These are phyloP conservation scores for Leptopterna dolabrata DNA, from an alignment of 2,888 invertebrate species.

Conservation along the genomic window DNA sequence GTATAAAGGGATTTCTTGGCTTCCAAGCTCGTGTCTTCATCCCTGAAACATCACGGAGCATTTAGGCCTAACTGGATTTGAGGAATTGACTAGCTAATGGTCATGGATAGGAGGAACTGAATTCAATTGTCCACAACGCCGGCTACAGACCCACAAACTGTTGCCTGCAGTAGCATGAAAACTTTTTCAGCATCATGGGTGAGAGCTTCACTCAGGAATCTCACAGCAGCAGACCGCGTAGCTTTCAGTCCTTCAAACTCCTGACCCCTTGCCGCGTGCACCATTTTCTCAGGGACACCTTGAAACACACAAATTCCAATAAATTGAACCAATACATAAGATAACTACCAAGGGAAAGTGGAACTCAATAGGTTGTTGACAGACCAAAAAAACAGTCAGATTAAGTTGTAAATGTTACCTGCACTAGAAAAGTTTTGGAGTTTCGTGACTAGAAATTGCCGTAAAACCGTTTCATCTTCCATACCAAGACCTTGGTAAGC, in stretches of 20 bases:
- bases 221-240: slow-evolving; percentile 84
- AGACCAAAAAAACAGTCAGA: too few relatives aligned
- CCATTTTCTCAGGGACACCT: slow-evolving; percentile 41
- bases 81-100: neutral
- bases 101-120: neutral
- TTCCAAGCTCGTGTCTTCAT: slow-evolving; percentile 66
- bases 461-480: slow-evolving; percentile 10
- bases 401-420: neutral
- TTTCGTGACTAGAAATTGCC: slow-evolving; percentile 21
- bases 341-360: too few relatives aligned
- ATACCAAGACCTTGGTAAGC: slow-evolving; percentile 20
- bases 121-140: neutral
- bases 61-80: too few relatives aligned
- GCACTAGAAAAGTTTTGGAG: slow-evolving; percentile 28
- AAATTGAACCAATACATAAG: too few relatives aligned
- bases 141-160: slow-evolving; percentile 79
- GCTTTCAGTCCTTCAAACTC: slow-evolving; percentile 67
- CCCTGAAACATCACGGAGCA: slow-evolving; percentile 63
- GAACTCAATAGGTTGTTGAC: too few relatives aligned
- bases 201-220: slow-evolving; percentile 75
- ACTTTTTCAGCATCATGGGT: slow-evolving; percentile 48
- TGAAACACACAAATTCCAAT: neutral
- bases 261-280: slow-evolving; percentile 37
- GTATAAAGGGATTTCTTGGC: slow-evolving; percentile 67
- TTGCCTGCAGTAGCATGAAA: slow-evolving; percentile 76